Evolutionary conservation across 2,888 invertebrate genomes (phyloP), one percentile per base, ranked within the genome.

Genomic region (Amblyjoppa fuscipennis): DNA sequence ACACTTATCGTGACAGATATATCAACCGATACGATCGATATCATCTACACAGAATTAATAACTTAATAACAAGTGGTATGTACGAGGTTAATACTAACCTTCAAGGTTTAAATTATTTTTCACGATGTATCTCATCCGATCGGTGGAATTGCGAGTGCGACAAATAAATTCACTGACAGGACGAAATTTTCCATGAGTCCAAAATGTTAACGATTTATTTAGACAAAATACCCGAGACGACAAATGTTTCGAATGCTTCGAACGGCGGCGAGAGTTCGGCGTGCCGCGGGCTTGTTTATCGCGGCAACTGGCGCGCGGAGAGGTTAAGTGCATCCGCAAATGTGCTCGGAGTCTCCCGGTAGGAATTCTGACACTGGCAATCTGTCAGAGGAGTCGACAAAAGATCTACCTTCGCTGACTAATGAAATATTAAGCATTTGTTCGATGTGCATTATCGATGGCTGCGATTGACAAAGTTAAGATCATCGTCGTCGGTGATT

Each of bases 401-500:
- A 76, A 61, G n/a, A 16, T 31, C 7, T 6, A 11, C 25, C 41
- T 28, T 6, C 16, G 4, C 7, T 16, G 31, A 13, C 75, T 64
- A 68, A 87, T 79, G 51, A 51, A 59, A 80, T 73, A 59, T 28
- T 59, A 59, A 75, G 59, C 61, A 86, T 81, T 87, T 61, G 73
- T 69, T 83, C 80, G 53, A 71, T 68, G 80, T 74, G 78, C 73
- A 90, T 89, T 75, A 89, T 89, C 92, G 94, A 97, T 97, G 97
- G 96, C 97, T 91, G 96, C 97, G 87, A 97, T 98, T 91, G 98
- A 98, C 94, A 97, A 98, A 95, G 98, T 98, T 25, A 97, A 98
- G 94, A 97, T 99, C 85, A 96, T 99, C 90, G 97, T 99, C 83
- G 96, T 99, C 85, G 99, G 99, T 73, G 99, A 99, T 95, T 98